Conservation (phyloP, 2,113 vertebrate genomes). For the Coptodon rendalli region DNA sequence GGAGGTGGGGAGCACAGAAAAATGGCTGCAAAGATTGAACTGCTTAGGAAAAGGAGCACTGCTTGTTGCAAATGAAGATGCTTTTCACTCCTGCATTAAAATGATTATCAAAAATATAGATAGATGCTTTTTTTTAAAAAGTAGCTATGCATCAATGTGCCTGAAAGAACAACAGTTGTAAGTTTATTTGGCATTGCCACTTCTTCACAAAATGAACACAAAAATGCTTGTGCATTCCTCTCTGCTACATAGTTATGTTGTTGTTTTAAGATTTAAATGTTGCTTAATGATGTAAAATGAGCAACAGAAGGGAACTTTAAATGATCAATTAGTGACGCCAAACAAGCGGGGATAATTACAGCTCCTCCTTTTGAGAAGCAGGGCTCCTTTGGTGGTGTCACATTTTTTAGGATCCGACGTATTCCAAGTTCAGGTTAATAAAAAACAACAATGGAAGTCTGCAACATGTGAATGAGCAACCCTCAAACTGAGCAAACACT, state of each 20-base stretch:
- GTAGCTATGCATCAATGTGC: not conserved
- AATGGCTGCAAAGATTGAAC: not conserved
- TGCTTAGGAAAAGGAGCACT: not conserved
- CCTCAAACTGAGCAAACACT: not conserved
- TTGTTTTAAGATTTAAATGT: not conserved
- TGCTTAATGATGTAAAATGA: not conserved
- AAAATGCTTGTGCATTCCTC: not conserved
- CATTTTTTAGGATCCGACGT: rapidly evolving
- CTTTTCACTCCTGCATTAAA: not conserved
- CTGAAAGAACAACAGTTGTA: not conserved
- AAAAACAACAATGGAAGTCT: not conserved
- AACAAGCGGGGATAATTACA: not conserved
- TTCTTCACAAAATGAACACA: not conserved
- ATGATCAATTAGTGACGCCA: not conserved
- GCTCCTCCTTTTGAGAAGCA: not conserved
- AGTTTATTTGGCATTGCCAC: not conserved
- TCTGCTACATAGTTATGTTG: not conserved
- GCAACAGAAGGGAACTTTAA: not conserved
- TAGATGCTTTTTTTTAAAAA: not conserved
- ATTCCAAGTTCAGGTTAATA: not conserved
- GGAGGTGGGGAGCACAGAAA: not conserved
- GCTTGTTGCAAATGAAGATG: not conserved
- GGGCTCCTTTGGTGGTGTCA: not conserved
- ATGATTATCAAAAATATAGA: not conserved
- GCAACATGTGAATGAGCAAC: not conserved